A percentile compares a stretch with the other conserved stretches of the same genome.
Conservation (phyloP, 2,888 invertebrate genomes). For the Yponomeuta plumbellus region DNA sequence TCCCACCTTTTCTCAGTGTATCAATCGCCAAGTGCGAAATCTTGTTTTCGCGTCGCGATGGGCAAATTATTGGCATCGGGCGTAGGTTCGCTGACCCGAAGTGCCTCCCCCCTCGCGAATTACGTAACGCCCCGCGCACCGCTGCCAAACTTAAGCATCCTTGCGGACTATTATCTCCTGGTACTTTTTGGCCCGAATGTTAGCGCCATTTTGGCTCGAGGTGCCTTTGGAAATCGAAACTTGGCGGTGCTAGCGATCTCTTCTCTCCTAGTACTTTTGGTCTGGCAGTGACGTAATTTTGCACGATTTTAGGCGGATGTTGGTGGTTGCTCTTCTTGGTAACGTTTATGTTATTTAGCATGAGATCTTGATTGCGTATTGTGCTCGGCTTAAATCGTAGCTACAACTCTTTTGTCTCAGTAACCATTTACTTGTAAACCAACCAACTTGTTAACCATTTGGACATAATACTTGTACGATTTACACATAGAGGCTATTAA, state of each 20-base stretch:
- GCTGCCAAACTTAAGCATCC: slow-evolving; percentile 59
- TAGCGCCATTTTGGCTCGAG: slow-evolving; percentile 1
- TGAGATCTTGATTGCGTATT: too few species aligned
- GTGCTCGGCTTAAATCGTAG: too few species aligned
- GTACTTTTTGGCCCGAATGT: slow-evolving; percentile 26
- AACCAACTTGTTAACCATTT: too few species aligned
- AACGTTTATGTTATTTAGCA: too few species aligned
- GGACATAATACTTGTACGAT: too few species aligned
- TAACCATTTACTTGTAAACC: too few species aligned
- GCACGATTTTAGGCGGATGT: too few species aligned
- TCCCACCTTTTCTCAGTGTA: not conserved
- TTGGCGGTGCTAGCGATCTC: not conserved
- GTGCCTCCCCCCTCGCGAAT: slow-evolving; percentile 28
- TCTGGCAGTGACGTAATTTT: too few species aligned
- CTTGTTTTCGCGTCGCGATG: slow-evolving; percentile 66
- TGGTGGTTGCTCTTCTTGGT: too few species aligned
- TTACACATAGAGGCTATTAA: too few species aligned
- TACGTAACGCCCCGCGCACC: slow-evolving; percentile 41
- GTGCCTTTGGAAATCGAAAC: not conserved
- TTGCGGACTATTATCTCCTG: slow-evolving; percentile 47
- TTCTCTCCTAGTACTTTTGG: not conserved
- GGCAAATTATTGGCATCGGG: slow-evolving; percentile 71
- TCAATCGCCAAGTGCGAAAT: slow-evolving; percentile 27
- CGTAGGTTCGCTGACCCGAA: slow-evolving; percentile 65
- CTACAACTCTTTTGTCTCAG: too few species aligned